These are phyloP conservation scores for Chrysopilus asiliformis DNA, from an alignment of 2,888 invertebrate species.

Conservation along the genomic window DNA sequence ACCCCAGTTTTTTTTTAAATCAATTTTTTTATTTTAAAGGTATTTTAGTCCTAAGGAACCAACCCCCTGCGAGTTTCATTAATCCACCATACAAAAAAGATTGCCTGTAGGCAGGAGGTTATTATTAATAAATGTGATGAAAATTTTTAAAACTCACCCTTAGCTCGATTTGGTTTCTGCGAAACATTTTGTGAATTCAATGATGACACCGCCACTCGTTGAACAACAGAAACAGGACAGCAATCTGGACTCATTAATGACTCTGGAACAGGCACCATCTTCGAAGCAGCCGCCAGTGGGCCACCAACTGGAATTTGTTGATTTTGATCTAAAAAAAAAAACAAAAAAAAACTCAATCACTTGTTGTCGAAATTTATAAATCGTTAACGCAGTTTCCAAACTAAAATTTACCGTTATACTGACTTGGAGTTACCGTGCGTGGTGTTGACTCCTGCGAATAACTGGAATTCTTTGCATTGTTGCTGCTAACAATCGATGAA, in stretches of 20 bases:
- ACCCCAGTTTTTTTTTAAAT: too few relatives aligned
- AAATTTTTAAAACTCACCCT: too few relatives aligned
- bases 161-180: conserved; percentile 24
- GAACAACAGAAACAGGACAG: conserved; percentile 31
- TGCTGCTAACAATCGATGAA: conserved; percentile 24
- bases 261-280: conserved; percentile 79
- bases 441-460: conserved; percentile 33
- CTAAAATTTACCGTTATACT: conserved; percentile 27
- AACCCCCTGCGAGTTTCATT: too few relatives aligned
- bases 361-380: too few relatives aligned
- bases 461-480: conserved; percentile 23
- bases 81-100: too few relatives aligned
- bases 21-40: too few relatives aligned
- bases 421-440: conserved; percentile 31
- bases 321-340: conserved; percentile 22
- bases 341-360: background rate
- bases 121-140: too few relatives aligned
- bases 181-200: conserved; percentile 26
- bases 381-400: background rate
- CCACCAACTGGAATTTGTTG: conserved; percentile 21
- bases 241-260: conserved; percentile 72
- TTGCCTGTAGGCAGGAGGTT: too few relatives aligned
- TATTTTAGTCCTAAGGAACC: too few relatives aligned
- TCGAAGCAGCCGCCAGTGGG: conserved; percentile 67
- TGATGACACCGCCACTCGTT: conserved; percentile 26